Percentiles rank a stretch among this genome's conserved stretches.
Conservation (phyloP, 2,113 vertebrate genomes). For the Anolis carolinensis region DNA sequence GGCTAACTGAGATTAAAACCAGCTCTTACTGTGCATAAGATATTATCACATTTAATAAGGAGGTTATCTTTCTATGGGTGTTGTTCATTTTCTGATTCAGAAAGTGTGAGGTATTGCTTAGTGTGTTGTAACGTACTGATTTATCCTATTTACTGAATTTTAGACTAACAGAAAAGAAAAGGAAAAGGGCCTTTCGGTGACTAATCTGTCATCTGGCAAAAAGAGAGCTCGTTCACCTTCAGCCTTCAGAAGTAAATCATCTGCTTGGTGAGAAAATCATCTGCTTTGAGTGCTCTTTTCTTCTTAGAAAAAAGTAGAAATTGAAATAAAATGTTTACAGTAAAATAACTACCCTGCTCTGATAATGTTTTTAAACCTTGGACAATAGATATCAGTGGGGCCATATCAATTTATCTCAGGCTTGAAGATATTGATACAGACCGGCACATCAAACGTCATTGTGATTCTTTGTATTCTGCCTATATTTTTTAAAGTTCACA, state of each 20-base stretch:
- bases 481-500: no score
- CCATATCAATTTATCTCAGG: neutral
- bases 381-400: neutral
- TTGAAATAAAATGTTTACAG: neutral
- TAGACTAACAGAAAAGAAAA: constrained; percentile 79
- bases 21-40: neutral
- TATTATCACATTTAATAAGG: neutral
- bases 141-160: constrained; percentile 61
- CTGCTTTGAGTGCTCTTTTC: neutral
- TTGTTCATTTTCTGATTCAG: constrained; percentile 9
- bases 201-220: constrained; percentile 76
- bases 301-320: neutral
- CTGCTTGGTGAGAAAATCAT: constrained; percentile 80
- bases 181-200: constrained; percentile 82
- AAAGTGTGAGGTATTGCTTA: constrained; percentile 20
- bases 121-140: constrained; percentile 14
- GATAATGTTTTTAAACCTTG: neutral
- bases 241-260: constrained; percentile 78
- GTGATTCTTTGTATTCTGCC: neutral
- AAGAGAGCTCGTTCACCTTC: constrained; percentile 81
- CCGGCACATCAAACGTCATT: neutral
- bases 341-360: neutral
- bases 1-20: neutral
- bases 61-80: neutral
- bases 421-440: neutral